phyloP scores from a whole-genome alignment of 2,113 vertebrate species.

The Uria aalge region DNA sequence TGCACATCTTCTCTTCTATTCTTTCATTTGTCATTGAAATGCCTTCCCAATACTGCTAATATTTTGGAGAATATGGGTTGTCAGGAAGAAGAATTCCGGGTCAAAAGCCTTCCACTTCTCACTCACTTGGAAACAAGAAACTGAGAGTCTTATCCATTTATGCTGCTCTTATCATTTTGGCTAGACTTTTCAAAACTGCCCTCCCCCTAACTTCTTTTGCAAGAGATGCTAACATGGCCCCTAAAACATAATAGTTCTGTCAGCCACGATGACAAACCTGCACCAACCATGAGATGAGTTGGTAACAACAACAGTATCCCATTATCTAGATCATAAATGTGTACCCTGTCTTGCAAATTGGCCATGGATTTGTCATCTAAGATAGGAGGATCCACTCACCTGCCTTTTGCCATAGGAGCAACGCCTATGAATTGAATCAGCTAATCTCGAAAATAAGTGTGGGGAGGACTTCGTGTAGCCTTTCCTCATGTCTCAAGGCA shows the following conservation, averaged over 20 bases:
- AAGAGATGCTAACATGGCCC: neutral
- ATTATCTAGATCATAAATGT: neutral
- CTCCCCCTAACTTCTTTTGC: neutral
- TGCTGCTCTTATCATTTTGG: neutral
- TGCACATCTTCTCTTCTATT: neutral
- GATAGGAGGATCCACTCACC: neutral
- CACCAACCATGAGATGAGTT: neutral
- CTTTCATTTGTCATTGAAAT: neutral
- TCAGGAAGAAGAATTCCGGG: neutral
- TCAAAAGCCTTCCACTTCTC: neutral
- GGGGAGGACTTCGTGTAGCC: neutral
- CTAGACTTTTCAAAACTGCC: neutral
- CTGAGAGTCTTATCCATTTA: neutral
- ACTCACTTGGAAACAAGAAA: neutral
- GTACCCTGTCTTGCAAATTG: neutral
- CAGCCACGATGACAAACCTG: neutral
- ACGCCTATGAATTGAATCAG: neutral
- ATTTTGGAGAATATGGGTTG: neutral
- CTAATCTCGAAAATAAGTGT: neutral
- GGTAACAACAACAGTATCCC: neutral
- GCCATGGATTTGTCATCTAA: neutral
- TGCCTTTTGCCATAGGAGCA: neutral
- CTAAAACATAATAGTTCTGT: neutral
- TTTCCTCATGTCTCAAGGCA: neutral
- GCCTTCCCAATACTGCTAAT: neutral